Percentiles rank a stretch among this genome's conserved stretches.
phyloP scores from a whole-genome alignment of 2,888 invertebrate genomes.

The Ochropacha duplaris region DNA sequence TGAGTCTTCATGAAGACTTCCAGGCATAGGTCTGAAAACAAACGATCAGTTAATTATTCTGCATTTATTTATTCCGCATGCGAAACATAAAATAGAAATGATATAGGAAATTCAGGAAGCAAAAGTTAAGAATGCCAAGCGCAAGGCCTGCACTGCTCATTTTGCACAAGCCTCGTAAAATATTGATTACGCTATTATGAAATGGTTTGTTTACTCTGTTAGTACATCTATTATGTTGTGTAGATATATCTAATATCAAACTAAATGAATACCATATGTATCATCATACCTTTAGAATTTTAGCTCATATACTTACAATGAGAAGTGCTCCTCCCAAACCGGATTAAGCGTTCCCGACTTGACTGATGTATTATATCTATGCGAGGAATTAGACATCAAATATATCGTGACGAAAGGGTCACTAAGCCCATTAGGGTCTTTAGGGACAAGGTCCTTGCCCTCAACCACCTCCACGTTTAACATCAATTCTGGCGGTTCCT shows the following conservation, averaged over 20 bases:
- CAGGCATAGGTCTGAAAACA: slow-evolving; percentile 86
- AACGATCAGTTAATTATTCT: slow-evolving; percentile 4
- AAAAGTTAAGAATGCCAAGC: slow-evolving; percentile 25
- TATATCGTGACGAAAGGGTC: slow-evolving; percentile 98
- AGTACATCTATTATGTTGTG: background rate
- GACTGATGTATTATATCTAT: slow-evolving; percentile 95
- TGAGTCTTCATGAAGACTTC: slow-evolving; percentile 88
- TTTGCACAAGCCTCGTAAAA: slow-evolving; percentile 21
- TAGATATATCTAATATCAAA: too few species aligned
- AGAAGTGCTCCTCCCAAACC: slow-evolving; percentile 98
- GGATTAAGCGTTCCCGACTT: slow-evolving; percentile 95
- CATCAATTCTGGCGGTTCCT: slow-evolving; percentile 92
- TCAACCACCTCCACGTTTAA: slow-evolving; percentile 93
- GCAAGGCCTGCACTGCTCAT: slow-evolving; percentile 28
- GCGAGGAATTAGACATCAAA: slow-evolving; percentile 88
- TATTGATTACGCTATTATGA: slow-evolving; percentile 11
- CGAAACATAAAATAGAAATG: slow-evolving; percentile 7
- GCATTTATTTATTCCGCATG: slow-evolving; percentile 8
- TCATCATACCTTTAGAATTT: too few species aligned
- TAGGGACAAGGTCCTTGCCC: slow-evolving; percentile 92
- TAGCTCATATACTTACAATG: slow-evolving; percentile 88
- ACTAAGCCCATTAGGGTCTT: slow-evolving; percentile 96
- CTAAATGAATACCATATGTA: too few species aligned
- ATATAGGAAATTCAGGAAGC: background rate
- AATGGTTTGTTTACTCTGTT: slow-evolving; percentile 8